Conservation (phyloP, 2,888 invertebrate species). For the Frankliniella fusca region DNA sequence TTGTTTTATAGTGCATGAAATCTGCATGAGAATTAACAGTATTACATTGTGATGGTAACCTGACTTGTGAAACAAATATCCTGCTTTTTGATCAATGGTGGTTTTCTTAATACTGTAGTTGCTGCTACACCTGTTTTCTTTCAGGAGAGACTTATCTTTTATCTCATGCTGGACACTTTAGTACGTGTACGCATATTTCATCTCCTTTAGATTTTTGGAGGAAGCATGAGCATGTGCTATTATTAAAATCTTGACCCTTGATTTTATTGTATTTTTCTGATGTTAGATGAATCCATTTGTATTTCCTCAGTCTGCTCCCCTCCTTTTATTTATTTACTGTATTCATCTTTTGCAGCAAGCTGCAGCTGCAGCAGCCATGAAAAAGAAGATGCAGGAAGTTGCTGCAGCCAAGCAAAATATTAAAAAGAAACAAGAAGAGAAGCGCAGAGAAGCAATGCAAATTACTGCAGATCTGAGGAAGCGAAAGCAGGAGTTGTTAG, state of each 20-base stretch:
- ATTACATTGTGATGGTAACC: background rate
- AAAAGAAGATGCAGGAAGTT: conserved; percentile 49
- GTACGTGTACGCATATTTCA: too few species aligned
- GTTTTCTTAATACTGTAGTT: too few species aligned
- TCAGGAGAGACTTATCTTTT: too few species aligned
- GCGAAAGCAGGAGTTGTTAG: conserved; percentile 78
- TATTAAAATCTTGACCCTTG: background rate
- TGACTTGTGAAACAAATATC: too few species aligned
- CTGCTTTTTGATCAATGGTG: too few species aligned
- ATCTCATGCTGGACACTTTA: too few species aligned
- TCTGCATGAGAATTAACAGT: background rate
- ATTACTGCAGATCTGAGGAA: conserved; percentile 76
- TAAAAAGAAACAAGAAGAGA: conserved; percentile 70
- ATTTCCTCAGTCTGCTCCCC: too few species aligned
- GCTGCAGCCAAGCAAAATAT: conserved; percentile 62
- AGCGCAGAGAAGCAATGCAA: conserved; percentile 64
- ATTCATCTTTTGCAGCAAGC: conserved; percentile 33
- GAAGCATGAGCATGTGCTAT: background rate
- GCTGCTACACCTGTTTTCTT: too few species aligned
- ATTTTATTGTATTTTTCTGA: background rate
- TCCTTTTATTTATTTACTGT: background rate
- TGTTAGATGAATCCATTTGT: background rate
- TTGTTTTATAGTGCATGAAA: background rate
- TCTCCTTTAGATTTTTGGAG: too few species aligned
- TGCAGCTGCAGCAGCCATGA: conserved; percentile 45